A percentile compares a stretch with the other conserved stretches of the same genome.
These are phyloP conservation scores for Mythimna vitellina DNA, from an alignment of 2,888 invertebrate genomes.

Conservation along the genomic window DNA sequence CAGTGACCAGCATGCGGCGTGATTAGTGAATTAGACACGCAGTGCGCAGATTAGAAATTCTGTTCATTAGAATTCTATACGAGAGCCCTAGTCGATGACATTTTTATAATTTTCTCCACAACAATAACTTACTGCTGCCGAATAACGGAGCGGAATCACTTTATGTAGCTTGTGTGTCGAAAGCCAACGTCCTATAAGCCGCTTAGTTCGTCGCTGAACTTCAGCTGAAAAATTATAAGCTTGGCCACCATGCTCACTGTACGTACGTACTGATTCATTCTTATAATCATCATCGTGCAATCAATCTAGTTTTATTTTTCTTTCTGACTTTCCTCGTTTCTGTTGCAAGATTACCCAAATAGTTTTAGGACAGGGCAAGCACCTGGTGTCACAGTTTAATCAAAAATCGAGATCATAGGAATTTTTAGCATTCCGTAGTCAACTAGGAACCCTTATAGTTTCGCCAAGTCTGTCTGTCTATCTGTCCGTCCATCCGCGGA, in stretches of 20 bases:
- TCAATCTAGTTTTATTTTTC: neutral
- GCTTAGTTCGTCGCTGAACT: slow-evolving; percentile 15
- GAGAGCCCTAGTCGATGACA: neutral
- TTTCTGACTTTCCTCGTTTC: neutral
- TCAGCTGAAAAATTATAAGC: neutral
- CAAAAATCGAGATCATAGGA: neutral
- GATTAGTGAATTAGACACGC: neutral
- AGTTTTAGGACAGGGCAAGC: neutral
- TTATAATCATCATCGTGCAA: neutral
- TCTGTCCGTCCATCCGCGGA: too few relatives aligned
- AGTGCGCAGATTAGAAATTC: slow-evolving; percentile 6
- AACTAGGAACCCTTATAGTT: too few relatives aligned
- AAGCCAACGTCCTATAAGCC: slow-evolving; percentile 25
- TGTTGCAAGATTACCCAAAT: neutral
- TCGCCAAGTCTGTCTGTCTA: too few relatives aligned
- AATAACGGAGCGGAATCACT: neutral
- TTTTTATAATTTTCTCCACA: neutral
- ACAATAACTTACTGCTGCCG: neutral
- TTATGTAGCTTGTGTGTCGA: neutral
- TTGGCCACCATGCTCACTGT: neutral
- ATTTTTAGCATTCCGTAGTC: too few relatives aligned
- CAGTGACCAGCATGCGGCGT: neutral
- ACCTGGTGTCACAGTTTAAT: neutral
- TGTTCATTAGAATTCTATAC: neutral
- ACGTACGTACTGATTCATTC: neutral